Evolutionary conservation across 1,140 invertebrate species (phyloP).

Genomic region (Adoxophyes honmai): DNA sequence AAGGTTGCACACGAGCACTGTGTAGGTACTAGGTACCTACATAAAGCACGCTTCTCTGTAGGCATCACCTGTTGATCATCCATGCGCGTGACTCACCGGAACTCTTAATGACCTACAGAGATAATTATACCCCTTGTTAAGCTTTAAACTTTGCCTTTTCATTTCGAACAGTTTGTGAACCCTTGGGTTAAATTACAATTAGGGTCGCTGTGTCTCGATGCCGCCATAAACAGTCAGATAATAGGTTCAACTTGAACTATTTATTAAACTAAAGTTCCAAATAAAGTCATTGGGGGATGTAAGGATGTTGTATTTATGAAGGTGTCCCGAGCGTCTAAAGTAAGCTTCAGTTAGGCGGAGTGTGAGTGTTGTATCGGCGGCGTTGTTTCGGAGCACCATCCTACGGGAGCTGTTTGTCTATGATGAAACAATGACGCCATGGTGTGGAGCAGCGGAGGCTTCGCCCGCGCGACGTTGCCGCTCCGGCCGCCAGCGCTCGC

Average conservation of each 20-base stretch:
- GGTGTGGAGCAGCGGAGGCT: constrained; percentile 40
- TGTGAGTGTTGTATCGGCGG: neutral
- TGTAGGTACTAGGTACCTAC: no score
- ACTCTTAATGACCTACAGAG: constrained; percentile 8
- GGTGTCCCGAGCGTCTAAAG: constrained; percentile 10
- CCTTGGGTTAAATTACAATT: neutral
- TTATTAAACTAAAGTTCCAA: no score
- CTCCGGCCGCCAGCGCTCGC: constrained; percentile 24
- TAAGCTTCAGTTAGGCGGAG: neutral
- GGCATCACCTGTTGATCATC: constrained; percentile 18
- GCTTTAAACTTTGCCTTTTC: neutral
- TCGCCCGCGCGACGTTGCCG: constrained; percentile 43
- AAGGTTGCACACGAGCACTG: no score
- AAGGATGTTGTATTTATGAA: neutral
- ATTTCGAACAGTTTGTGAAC: no score
- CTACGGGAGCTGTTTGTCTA: constrained; percentile 33
- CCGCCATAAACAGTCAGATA: no score
- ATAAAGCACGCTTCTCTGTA: no score
- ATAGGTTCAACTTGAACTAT: no score
- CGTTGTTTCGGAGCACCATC: constrained; percentile 23
- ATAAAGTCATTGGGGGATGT: neutral
- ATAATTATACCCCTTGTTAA: constrained; percentile 2
- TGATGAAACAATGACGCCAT: constrained; percentile 45
- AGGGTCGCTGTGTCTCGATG: neutral
- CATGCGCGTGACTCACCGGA: constrained; percentile 21